Conservation (phyloP, 2,888 invertebrate species). For the Pemphredon lugubris region DNA sequence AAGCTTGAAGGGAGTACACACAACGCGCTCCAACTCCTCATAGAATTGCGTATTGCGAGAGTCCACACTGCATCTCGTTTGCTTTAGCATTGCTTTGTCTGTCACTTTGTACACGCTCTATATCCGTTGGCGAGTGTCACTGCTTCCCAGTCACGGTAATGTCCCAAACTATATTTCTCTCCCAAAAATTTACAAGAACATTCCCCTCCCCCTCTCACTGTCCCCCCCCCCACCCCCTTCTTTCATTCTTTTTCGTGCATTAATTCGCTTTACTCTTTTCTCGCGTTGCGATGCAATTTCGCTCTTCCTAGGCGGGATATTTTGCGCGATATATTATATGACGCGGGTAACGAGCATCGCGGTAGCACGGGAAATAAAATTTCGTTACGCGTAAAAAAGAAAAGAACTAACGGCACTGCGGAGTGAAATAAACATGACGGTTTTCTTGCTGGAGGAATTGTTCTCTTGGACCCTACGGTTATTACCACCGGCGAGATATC, state of each 20-base stretch:
- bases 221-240: background rate
- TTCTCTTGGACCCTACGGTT: too few relatives aligned
- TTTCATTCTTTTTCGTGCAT: too few relatives aligned
- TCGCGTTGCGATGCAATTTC: background rate
- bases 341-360: too few relatives aligned
- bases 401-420: too few relatives aligned
- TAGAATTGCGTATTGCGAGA: constrained; percentile 20
- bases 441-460: too few relatives aligned
- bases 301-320: background rate
- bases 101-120: constrained; percentile 7
- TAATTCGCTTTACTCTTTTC: too few relatives aligned
- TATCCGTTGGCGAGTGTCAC: constrained; percentile 2
- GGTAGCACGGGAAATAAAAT: too few relatives aligned
- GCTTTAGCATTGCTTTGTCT: constrained; percentile 13
- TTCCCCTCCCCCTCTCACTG: background rate
- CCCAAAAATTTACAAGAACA: background rate
- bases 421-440: background rate
- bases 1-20: constrained; percentile 14
- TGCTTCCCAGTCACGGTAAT: background rate
- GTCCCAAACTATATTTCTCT: background rate
- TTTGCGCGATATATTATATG: too few relatives aligned
- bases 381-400: too few relatives aligned
- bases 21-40: constrained; percentile 22
- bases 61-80: constrained; percentile 18
- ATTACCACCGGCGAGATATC: too few relatives aligned